Evolutionary conservation across 37 sponge, comb jelly and placozoan genomes (phyloP), one percentile per base, ranked within the genome.

Genomic region (Ianthella basta): DNA sequence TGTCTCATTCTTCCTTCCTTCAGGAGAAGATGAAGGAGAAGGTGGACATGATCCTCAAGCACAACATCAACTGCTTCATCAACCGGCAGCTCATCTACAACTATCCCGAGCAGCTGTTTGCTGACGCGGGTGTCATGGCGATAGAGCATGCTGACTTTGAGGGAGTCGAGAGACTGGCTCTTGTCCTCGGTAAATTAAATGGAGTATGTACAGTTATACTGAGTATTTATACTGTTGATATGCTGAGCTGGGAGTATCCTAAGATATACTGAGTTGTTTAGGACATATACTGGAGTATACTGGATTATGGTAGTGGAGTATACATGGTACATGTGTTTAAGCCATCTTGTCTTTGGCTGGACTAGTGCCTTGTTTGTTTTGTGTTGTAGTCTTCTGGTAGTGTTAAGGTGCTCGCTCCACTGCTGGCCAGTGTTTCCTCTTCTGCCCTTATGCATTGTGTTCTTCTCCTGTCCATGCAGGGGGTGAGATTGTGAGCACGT

Each of bases 81-180:
- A 99, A 99, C 87, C 91, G 97, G 82, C 99, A 99, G 85, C 89
- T 99, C 69, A 99, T 99, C 81, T 99, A 99, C 85, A 96, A 99
- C 80, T 99, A 99, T 79, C 99, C 99, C 0, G 99, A 99, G 83
- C 99, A 99, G 94, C 91, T 99, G 92, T 99, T 99, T 86, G 94
- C 97, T 38, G 99, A 99, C 89, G 94, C 90, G 21, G 95, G 95
- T 0, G 90, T 96, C 61, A 99, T 96, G 97, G 99, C 99, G 53
- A 99, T 99, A 44, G 99, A 99, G 85, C 99, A 99, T 85, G 99
- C 99, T 69, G 99, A 99, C 89, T 99, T 99, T 89, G 99, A 99
- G 53, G 99, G 99, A 15, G 89, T 99, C 32, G 99, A 99, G 86
- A 82, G 94, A 72, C 82, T 99, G 56, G 91, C 97, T 15, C 86